Percentiles rank a stretch among this genome's conserved stretches.
phyloP scores from a whole-genome alignment of 2,797 vertebrate species.

The Paguma larvata region DNA sequence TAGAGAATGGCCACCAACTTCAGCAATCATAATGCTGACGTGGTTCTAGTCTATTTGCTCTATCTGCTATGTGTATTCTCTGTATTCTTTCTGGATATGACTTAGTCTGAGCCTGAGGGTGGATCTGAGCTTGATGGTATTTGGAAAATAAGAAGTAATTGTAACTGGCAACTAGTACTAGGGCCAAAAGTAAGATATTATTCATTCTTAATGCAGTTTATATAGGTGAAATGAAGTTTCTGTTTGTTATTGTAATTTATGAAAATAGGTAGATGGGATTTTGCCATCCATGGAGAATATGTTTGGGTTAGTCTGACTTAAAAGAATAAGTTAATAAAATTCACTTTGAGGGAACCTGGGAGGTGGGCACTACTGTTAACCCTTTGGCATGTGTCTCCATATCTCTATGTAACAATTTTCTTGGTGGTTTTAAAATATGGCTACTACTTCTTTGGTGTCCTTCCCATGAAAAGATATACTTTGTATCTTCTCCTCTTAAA shows the following conservation, averaged over 20 bases:
- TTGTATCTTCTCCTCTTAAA: not conserved
- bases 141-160: slow-evolving; percentile 7
- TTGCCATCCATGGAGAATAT: slow-evolving; percentile 1
- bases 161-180: not conserved
- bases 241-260: not conserved
- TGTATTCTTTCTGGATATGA: not conserved
- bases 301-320: slow-evolving; percentile 9
- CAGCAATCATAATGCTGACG: not conserved
- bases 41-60: not conserved
- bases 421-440: slow-evolving; percentile 29
- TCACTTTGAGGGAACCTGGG: not conserved
- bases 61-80: not conserved
- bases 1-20: not conserved
- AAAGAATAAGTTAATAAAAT: slow-evolving; percentile 48
- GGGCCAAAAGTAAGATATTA: slow-evolving; percentile 30
- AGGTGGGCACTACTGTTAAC: not conserved
- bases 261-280: slow-evolving; percentile 23
- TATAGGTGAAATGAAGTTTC: not conserved
- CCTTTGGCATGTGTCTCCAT: not conserved
- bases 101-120: not conserved
- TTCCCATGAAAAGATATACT: not conserved
- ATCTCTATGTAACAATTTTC: not conserved
- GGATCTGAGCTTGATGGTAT: not conserved
- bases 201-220: not conserved
- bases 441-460: not conserved